Percentiles rank a stretch among this genome's conserved stretches.
These are phyloP conservation scores for Alces alces DNA, from an alignment of 2,113 vertebrate species.

Conservation along the genomic window DNA sequence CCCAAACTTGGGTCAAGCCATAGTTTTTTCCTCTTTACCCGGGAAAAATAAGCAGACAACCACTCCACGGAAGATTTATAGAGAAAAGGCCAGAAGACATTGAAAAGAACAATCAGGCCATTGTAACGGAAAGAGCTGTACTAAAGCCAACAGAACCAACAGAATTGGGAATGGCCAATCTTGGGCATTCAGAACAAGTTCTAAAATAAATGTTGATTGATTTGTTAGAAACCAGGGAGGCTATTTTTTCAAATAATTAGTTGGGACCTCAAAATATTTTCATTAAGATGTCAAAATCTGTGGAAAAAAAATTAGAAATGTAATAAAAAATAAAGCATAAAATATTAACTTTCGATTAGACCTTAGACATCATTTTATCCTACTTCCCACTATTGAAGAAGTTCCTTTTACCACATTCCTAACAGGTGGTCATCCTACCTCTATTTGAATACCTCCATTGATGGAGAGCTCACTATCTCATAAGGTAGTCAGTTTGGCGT, in stretches of 20 bases:
- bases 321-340: constrained; percentile 21
- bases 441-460: neutral
- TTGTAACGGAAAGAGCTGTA: constrained; percentile 16
- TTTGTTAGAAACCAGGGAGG: constrained; percentile 29
- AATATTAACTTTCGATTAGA: neutral
- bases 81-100: neutral
- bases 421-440: neutral
- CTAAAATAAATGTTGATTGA: constrained; percentile 30
- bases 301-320: neutral
- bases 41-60: neutral
- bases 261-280: neutral
- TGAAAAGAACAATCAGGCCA: constrained; percentile 18
- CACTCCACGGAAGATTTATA: neutral
- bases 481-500: neutral
- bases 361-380: neutral
- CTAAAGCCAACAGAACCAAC: neutral
- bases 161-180: neutral
- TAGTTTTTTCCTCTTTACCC: neutral
- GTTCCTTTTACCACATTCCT: neutral
- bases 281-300: neutral
- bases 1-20: neutral
- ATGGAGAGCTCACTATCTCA: neutral
- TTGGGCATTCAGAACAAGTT: neutral
- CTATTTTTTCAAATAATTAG: constrained; percentile 30
- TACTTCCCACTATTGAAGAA: neutral